Base-by-base conservation (phyloP, 1,140 invertebrate species). In the Pseudomyrmex pallidus region DNA sequence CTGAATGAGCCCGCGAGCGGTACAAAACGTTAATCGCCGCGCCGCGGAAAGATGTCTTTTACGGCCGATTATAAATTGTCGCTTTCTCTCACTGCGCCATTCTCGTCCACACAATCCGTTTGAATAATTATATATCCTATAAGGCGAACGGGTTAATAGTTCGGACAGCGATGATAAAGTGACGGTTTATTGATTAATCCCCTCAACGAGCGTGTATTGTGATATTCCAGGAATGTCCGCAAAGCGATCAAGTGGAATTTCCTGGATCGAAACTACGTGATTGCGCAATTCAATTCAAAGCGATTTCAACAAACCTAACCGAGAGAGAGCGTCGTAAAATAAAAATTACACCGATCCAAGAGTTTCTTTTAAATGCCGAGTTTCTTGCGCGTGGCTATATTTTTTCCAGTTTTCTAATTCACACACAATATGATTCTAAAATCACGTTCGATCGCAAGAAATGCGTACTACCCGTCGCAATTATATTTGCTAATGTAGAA, bases 21-120 rank as follows among this genome's bases (percentile, higher is more conserved):
- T 86, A 82, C 89, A 87, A 89, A 90, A 90, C 84, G 83, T 90
- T 90, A 90, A 90, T 89, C 89, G 74, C 64, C 80, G 67, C 66
- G 61, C 63, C 74, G 72, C 77, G 74, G 68, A 80, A 73, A 72
- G 82, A 89, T 78, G 87, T 90, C 77, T 82, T 90, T 89, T 87
- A 90, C 87, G 78, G 87, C 82, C 80, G 83, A 89, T 89, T 89
- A 87, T 90, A 90, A 90, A 90, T 90, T 74, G 74, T 84, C 85
- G 85, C 83, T 90, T 85, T 87, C 88, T 87, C 88, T 87, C 88
- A 68, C 72, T 68, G 83, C 44, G 83, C 80, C 78, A 78, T 59
- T 57, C 66, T 52, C 68, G 66, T 78, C 52, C 74, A 48, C 35
- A 35, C 63, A 62, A 46, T 20, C 46, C 44, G 52, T 57, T 67